These are phyloP conservation scores for Xestia rhomboidea DNA, from an alignment of 2,888 invertebrate species.

Conservation along the genomic window DNA sequence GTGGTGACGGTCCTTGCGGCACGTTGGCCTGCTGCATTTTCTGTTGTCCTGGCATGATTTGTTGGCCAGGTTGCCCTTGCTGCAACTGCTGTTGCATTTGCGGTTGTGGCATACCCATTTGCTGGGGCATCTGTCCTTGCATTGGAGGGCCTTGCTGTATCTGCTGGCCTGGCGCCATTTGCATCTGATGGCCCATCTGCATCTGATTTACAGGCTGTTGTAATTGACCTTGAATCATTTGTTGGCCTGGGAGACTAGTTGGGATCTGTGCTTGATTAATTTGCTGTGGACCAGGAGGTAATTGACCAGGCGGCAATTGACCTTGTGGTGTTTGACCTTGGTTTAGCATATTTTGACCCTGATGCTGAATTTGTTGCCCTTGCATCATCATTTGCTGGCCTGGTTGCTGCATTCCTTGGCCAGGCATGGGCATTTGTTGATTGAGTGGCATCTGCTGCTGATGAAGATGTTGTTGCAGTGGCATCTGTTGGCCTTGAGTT, in stretches of 20 bases:
- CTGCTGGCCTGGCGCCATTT: conserved; percentile 59
- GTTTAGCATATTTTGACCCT: conserved; percentile 72
- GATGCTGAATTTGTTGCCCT: conserved; percentile 73
- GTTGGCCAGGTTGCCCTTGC: conserved; percentile 68
- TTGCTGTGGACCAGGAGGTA: conserved; percentile 62
- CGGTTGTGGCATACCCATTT: conserved; percentile 73
- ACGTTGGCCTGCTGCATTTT: conserved; percentile 73
- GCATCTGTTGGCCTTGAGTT: conserved; percentile 69
- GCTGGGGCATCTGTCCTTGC: conserved; percentile 64
- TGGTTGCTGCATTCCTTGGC: conserved; percentile 71
- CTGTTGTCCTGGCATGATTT: conserved; percentile 69
- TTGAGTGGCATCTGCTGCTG: conserved; percentile 67
- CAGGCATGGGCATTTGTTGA: conserved; percentile 74
- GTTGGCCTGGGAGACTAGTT: conserved; percentile 64
- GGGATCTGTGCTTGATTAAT: conserved; percentile 65
- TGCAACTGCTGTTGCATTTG: conserved; percentile 61
- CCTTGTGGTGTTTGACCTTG: conserved; percentile 75
- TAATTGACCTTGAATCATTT: conserved; percentile 67
- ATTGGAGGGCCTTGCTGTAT: conserved; percentile 62
- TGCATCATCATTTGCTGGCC: conserved; percentile 79
- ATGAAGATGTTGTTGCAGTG: conserved; percentile 64
- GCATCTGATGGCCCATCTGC: conserved; percentile 65
- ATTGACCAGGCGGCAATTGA: conserved; percentile 61
- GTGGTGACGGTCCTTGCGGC: conserved; percentile 71
- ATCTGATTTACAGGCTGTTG: conserved; percentile 62